Evolutionary conservation across 1,140 invertebrate species (phyloP).

Genomic region (Drosophila sturtevanti): DNA sequence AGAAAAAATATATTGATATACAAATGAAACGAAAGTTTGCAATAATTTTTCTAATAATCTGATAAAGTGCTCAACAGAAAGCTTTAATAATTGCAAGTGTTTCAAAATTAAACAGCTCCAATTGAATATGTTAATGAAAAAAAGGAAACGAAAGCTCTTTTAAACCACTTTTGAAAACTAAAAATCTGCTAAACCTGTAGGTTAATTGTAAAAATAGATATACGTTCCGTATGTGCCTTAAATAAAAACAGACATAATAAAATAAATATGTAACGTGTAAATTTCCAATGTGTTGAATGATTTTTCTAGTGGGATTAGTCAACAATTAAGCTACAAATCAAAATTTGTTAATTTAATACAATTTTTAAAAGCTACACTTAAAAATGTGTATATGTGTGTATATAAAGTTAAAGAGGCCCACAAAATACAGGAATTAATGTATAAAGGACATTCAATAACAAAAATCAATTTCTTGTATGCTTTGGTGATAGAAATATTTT

Average conservation of each 20-base stretch:
- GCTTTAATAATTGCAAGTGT: background rate
- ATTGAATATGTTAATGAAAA: background rate
- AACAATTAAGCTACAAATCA: constrained; percentile 5
- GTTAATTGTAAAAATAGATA: no score
- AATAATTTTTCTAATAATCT: background rate
- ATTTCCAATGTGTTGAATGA: background rate
- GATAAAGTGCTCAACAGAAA: background rate
- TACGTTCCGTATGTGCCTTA: no score
- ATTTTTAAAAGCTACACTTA: background rate
- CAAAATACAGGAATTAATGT: constrained; percentile 18
- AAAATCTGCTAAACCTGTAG: no score
- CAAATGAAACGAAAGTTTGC: background rate
- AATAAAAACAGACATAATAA: background rate
- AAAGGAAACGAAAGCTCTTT: background rate
- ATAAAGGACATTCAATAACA: constrained; percentile 41
- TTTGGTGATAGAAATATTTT: constrained; percentile 10
- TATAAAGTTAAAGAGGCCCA: background rate
- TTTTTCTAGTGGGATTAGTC: background rate
- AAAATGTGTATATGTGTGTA: background rate
- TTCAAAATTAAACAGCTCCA: background rate
- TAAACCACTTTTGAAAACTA: no score
- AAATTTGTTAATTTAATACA: constrained; percentile 24
- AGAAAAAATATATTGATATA: background rate
- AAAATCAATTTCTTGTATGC: constrained; percentile 26
- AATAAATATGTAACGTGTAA: background rate